These are phyloP conservation scores for Pseudomyrmex flavicornis DNA, from an alignment of 1,140 invertebrate species.

Conservation along the genomic window DNA sequence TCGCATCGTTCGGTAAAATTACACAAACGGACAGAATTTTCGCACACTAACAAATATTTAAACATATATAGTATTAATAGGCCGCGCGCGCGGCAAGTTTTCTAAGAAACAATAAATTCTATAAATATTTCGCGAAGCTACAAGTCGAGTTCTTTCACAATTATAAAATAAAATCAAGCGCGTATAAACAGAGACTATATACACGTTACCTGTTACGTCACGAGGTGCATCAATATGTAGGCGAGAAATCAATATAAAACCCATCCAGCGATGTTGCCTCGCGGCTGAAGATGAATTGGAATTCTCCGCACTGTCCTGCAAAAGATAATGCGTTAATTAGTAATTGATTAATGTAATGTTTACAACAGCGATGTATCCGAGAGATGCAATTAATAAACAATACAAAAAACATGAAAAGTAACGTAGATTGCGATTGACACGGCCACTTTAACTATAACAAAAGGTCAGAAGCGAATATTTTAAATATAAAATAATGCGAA, in stretches of 20 bases:
- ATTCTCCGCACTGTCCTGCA: constrained; percentile 5
- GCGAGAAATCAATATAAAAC: constrained; percentile 1
- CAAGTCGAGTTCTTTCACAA: not conserved
- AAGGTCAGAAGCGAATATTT: too few species aligned
- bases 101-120: not conserved
- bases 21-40: not conserved
- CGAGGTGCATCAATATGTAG: not conserved
- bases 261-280: constrained; percentile 6
- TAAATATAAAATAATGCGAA: too few species aligned
- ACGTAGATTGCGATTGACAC: too few species aligned
- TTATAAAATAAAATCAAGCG: not conserved
- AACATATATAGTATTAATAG: not conserved
- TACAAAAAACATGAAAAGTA: too few species aligned
- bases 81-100: not conserved
- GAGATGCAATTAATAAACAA: too few species aligned
- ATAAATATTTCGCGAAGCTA: constrained; percentile 4
- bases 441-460: too few species aligned
- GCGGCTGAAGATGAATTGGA: not conserved
- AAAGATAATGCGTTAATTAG: not conserved
- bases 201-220: constrained; percentile 6
- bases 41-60: not conserved
- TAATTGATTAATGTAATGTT: not conserved
- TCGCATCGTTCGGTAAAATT: not conserved
- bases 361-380: too few species aligned
- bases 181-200: not conserved